Conservation (phyloP, 2,888 invertebrate genomes). For the Drosophila demipolita region DNA sequence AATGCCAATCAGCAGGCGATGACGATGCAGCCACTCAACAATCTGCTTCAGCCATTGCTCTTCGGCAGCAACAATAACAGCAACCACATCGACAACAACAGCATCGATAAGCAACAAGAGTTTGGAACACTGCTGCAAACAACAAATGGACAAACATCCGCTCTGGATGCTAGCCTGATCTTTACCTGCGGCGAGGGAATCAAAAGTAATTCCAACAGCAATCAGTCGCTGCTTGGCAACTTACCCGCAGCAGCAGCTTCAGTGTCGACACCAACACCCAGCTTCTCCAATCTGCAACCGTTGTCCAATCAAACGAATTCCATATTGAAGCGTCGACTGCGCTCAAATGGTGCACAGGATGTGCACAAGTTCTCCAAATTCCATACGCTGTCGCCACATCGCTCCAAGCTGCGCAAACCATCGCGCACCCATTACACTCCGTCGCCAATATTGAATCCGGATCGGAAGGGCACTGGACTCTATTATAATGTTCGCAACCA, state of each 20-base stretch:
- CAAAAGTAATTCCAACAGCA: constrained; percentile 74
- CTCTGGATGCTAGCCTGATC: constrained; percentile 61
- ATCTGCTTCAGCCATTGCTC: constrained; percentile 59
- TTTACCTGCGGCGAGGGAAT: constrained; percentile 82
- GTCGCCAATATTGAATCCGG: constrained; percentile 96
- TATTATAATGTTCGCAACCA: constrained; percentile 85
- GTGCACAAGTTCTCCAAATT: constrained; percentile 79
- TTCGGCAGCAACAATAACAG: constrained; percentile 23
- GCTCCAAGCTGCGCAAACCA: constrained; percentile 84
- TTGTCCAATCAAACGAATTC: constrained; percentile 83
- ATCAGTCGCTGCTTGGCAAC: constrained; percentile 74
- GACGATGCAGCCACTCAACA: constrained; percentile 65
- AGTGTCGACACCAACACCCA: constrained; percentile 23
- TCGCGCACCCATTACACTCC: constrained; percentile 91
- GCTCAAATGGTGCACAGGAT: constrained; percentile 73
- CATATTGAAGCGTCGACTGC: constrained; percentile 83
- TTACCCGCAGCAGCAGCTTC: constrained; percentile 25
- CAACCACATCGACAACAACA: constrained; percentile 24
- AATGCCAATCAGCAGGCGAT: constrained; percentile 53
- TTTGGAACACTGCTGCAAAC: constrained; percentile 41
- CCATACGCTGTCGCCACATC: constrained; percentile 81
- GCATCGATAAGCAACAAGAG: constrained; percentile 49
- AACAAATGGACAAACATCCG: constrained; percentile 47
- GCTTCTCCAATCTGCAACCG: constrained; percentile 74
- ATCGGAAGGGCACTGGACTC: constrained; percentile 94